Evolutionary conservation across 2,888 invertebrate species (phyloP), one percentile per base, ranked within the genome.

Genomic region (Eilema caniola): DNA sequence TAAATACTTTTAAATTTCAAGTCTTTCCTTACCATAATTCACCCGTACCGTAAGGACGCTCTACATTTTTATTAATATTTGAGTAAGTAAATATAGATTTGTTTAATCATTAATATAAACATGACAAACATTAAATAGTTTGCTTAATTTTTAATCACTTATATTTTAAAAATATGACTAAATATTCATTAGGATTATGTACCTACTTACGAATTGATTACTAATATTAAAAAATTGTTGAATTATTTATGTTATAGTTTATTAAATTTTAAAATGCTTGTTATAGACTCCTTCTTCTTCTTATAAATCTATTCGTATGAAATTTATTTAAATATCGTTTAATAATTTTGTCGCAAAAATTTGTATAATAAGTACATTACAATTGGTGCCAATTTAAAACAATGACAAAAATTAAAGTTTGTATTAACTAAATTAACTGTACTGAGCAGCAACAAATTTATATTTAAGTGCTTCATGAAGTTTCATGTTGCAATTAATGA

Each of bases 321-420:
- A 47, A 62, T 70, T 67, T 73, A 76, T 73, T 67, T 67, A 41
- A 3, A 68, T 74, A 68, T 69, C 74, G 70, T 78, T 64, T 74
- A 66, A 77, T 77, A 76, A 79, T 31, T 23, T 23, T 16, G 61
- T 61, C 7, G 8, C 20, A 20, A 81, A n/a, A 78, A 76, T 81
- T 81, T 73, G 77, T 77, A 75, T 76, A 28, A 37, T 76, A 70
- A 79, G 81, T 28, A n/a, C n/a, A n/a, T 28, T 4, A 72, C 79
- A 83, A 90, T 91, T 87, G 89, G 93, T 93, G 93, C 93, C 93
- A 93, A 93, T 85, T 84, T 84, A 70, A 80, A 78, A 69, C 71
- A 56, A 71, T 73, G 61, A 68, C 41, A 73, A 74, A 75, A 75
- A 69, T 66, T 67, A 69, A 61, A 70, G 70, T 47, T 76, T 70